phyloP scores from a whole-genome alignment of 92 coral and sea anemone species.

The Phymanthus crucifer region DNA sequence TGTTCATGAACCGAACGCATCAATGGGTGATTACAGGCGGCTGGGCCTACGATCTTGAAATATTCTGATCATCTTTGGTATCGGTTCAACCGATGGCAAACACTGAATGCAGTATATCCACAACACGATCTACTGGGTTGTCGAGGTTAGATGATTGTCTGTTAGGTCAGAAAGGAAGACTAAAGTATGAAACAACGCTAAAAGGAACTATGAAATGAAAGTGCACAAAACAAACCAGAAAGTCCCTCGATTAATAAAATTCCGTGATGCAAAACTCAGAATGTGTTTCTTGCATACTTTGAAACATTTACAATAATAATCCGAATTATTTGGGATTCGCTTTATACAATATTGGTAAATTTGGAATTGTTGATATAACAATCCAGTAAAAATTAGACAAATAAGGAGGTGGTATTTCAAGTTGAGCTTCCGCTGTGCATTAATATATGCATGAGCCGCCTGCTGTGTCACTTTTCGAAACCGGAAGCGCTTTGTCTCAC shows the following conservation, averaged over 20 bases:
- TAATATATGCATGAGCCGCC: slow-evolving; percentile 2
- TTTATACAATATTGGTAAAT: not conserved
- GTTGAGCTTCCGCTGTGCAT: not conserved
- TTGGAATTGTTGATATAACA: not conserved
- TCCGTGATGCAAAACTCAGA: not conserved
- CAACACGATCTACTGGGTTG: not conserved
- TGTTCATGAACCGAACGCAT: no score
- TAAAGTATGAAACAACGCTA: not conserved
- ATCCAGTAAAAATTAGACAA: not conserved
- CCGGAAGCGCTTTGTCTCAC: not conserved
- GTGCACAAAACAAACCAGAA: not conserved
- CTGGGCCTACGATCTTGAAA: no score
- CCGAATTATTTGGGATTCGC: not conserved
- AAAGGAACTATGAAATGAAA: not conserved
- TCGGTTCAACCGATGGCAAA: no score
- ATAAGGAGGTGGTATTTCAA: not conserved
- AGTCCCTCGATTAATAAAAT: not conserved
- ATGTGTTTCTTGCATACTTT: not conserved
- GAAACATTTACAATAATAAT: no score
- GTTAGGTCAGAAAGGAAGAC: not conserved
- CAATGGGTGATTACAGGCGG: no score
- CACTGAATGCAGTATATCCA: not conserved
- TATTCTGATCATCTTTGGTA: no score
- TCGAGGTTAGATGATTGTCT: not conserved
- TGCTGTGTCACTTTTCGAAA: not conserved